Percentiles rank a stretch among this genome's conserved stretches.
Conservation (phyloP, 2,113 vertebrate genomes). For the Nibea albiflora region DNA sequence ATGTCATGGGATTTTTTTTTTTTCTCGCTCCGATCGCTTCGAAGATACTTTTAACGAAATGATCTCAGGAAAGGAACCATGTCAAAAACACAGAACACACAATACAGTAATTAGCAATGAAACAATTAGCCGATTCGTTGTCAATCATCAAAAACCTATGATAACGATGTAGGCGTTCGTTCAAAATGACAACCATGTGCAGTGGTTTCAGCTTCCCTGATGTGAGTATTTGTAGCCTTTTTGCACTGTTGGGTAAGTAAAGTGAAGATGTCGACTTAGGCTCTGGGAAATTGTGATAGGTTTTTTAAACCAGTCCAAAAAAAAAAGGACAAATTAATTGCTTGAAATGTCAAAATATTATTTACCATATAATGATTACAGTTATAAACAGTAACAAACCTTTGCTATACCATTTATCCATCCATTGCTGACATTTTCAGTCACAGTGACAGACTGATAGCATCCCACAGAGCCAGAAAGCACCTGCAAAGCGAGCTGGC, state of each 20-base stretch:
- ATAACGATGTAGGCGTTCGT: not conserved
- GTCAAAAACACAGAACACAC: too few species aligned
- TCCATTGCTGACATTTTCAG: constrained; percentile 15
- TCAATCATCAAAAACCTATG: not conserved
- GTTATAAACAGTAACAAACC: constrained; percentile 6
- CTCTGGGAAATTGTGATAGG: too few species aligned
- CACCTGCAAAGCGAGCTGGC: constrained; percentile 56
- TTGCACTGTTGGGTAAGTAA: not conserved
- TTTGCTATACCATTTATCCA: not conserved
- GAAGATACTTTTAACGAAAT: not conserved
- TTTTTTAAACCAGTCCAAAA: too few species aligned
- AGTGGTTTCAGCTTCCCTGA: not conserved
- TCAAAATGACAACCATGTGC: not conserved
- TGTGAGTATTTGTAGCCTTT: not conserved
- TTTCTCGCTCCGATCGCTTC: not conserved
- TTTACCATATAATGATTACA: not conserved
- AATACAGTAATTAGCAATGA: not conserved
- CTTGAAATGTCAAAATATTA: not conserved
- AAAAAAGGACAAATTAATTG: not conserved
- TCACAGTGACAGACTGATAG: constrained; percentile 48
- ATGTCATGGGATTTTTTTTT: not conserved
- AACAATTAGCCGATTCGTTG: not conserved
- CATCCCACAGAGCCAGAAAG: constrained; percentile 42
- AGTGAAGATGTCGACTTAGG: not conserved
- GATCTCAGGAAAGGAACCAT: too few species aligned